These are phyloP conservation scores for Nysson spinosus DNA, from an alignment of 2,888 invertebrate species.

Conservation along the genomic window DNA sequence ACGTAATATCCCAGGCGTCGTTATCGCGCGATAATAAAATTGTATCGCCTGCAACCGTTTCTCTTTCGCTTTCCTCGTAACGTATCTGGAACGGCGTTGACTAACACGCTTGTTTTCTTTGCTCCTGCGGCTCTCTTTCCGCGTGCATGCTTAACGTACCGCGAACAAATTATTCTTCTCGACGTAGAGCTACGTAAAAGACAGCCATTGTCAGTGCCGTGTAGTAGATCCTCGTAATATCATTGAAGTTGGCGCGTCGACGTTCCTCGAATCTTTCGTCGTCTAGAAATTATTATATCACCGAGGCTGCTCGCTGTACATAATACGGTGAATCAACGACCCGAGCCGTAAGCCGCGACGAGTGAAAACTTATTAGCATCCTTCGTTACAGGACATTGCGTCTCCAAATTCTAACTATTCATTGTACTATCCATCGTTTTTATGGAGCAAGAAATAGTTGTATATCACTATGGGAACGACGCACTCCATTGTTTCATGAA, in stretches of 20 bases:
- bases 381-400: constrained; percentile 18
- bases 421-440: constrained; percentile 8
- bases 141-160: constrained; percentile 16
- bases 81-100: constrained; percentile 13
- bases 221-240: neutral
- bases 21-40: constrained; percentile 43
- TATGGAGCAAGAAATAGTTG: constrained; percentile 9
- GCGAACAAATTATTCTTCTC: constrained; percentile 13
- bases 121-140: constrained; percentile 16
- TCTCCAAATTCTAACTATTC: constrained; percentile 15
- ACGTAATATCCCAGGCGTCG: constrained; percentile 52
- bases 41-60: neutral
- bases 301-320: neutral
- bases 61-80: constrained; percentile 7
- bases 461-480: neutral
- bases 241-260: neutral
- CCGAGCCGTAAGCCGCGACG: neutral
- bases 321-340: constrained; percentile 5
- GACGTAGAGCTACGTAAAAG: neutral
- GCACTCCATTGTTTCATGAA: neutral
- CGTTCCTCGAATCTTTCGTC: neutral
- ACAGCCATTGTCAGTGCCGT: neutral
- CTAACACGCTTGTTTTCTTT: constrained; percentile 21
- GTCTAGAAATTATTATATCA: constrained; percentile 1
- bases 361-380: constrained; percentile 36